Base-by-base conservation (phyloP, 2,113 vertebrate genomes). In the Noctilio leporinus region DNA sequence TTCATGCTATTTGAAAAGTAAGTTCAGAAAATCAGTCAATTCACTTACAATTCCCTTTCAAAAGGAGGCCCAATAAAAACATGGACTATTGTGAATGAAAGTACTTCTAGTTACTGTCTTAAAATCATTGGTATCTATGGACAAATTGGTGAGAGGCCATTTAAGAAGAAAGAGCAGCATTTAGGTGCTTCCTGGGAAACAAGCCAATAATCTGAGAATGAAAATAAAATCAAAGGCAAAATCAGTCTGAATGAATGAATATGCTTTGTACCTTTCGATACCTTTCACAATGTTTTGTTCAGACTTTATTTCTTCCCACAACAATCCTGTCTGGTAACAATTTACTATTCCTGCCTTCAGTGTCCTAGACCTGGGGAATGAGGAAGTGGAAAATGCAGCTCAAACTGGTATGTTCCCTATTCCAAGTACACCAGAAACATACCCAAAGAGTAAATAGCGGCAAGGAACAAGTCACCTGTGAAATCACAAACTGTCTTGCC, bases 1-100 rank as follows among this genome's bases (percentile, higher is more conserved):
- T 77, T 91, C 28, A 20, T 69, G 24, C 43, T 82, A n/a, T 89
- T 87, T 69, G 51, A 95, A 90, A 93, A 86, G n/a, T 49, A 72
- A 89, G 67, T 86, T 93, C 51, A 35, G 69, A 93, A 93, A 82
- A 91, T 47, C 47, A 65, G 55, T 75, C 14, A 80, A 80, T 12
- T 14, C 20, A 87, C 73, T 67, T 64, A 94, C 15, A 90, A 43
- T 55, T 93, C 17, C 33, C 20, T 85, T 92, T 75, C 88, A 82
- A 87, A 87, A 64, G 28, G 49, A 94, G 22, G 26, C 33, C 62
- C 12, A 51, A 28, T n/a, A 38, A 73, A 89, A 89, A 55, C 38
- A 84, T 2, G 5, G 38, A 72, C 69, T 76, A 49, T 49, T 89
- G 24, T 86, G 84, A 88, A 81, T 51, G 10, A 59, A 85, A 40